Conservation (phyloP, 2,888 invertebrate genomes). For the Eilema depressum region DNA sequence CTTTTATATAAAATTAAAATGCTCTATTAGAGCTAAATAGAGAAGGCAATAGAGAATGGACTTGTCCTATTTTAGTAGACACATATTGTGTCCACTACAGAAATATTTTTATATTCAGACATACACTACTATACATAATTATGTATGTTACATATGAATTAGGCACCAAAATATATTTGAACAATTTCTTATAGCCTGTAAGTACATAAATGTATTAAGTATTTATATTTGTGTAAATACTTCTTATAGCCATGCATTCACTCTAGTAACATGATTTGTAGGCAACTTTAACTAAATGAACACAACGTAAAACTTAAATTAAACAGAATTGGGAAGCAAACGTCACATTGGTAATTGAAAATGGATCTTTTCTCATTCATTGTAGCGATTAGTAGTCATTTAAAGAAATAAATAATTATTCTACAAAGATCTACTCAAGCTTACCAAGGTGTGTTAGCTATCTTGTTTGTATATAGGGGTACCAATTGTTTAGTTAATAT, state of each 20-base stretch:
- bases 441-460: neutral
- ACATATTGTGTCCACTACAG: too few relatives aligned
- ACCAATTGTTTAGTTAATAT: neutral
- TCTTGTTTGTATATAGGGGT: too few relatives aligned
- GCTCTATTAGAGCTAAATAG: too few relatives aligned
- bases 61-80: neutral
- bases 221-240: neutral
- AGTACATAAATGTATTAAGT: neutral
- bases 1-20: neutral
- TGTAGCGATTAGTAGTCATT: neutral
- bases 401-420: neutral
- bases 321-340: neutral
- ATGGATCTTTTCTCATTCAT: neutral
- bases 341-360: neutral
- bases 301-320: neutral
- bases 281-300: neutral
- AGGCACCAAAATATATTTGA: neutral
- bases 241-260: too few relatives aligned
- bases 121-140: constrained; percentile 1
- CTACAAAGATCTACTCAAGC: neutral
- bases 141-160: neutral
- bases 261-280: too few relatives aligned
- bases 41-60: neutral
- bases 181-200: neutral
- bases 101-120: neutral